Base-by-base conservation (phyloP, 1,140 invertebrate genomes). In the Drosophila seguyi region DNA sequence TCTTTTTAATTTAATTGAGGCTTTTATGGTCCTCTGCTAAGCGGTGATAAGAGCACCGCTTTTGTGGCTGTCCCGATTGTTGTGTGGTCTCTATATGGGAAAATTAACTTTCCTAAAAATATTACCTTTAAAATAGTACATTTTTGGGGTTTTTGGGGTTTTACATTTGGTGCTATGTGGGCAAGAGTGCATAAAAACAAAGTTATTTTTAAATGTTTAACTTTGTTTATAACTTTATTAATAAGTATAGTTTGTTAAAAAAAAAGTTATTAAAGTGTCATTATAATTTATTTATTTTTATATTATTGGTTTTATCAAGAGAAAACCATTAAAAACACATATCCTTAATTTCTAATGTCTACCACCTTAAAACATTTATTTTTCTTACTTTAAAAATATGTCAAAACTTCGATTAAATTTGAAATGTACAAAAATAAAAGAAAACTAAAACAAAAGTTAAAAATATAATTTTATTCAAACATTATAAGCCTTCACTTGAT, bases 1-100 rank as follows among this genome's bases (percentile, higher is more conserved):
- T 47, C 38, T 27, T 57, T 29, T 59, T 75, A 84, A 83, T 83
- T 84, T 27, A 84, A 84, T 84, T 84, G 69, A 72, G 66, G 29
- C 67, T 59, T 72, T 72, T 31, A 42, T 29, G 25, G 14, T 58
- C 42, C 34, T 14, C 34, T 44, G 36, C 52, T 71, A 50, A 71
- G 50, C 44, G 47, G 31, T 71, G 52, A 69, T 71, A 71, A 69
- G 27, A 22, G 34, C 20, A n/a, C 10, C 2, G 27, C 27, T 71
- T 47, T 68, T 31, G 18, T 45, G 41, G 4, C 53, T 38, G 11
- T 67, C 25, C 7, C 13, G 27, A 42, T 34, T 20, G 56, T 13
- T 20, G 14, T 58, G 18, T 4, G 38, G 56, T n/a, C n/a, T 0
- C 39, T 31, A 11, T n/a, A 59, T 48, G 50, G 18, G 4, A 22